Conservation (phyloP, 2,888 invertebrate genomes). For the Tenthredo notha region DNA sequence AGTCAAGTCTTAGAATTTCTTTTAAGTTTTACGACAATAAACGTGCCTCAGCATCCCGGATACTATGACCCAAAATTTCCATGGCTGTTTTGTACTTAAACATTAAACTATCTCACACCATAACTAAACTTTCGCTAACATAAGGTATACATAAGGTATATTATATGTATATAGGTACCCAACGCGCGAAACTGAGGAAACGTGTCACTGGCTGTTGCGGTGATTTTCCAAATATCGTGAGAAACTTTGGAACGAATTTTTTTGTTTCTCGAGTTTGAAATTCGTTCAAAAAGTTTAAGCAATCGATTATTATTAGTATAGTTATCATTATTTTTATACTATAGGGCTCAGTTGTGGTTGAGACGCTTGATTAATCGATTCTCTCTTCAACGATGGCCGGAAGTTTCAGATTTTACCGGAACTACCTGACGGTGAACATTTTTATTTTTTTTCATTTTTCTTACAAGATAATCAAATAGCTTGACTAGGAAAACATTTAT, state of each 20-base stretch:
- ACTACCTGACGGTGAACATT: slow-evolving; percentile 25
- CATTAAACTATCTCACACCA: slow-evolving; percentile 7
- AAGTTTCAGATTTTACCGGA: slow-evolving; percentile 36
- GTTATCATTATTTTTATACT: neutral
- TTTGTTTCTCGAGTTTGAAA: neutral
- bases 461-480: neutral
- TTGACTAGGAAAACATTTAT: neutral
- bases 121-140: slow-evolving; percentile 17
- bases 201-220: neutral
- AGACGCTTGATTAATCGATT: slow-evolving; percentile 27
- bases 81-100: neutral
- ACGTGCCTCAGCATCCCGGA: slow-evolving; percentile 28
- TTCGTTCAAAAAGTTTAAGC: neutral
- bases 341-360: neutral
- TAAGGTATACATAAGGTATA: neutral
- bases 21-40: slow-evolving; percentile 14
- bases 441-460: too few species aligned
- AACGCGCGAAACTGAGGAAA: neutral
- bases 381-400: neutral
- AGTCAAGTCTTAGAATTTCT: slow-evolving; percentile 12
- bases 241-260: neutral
- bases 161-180: neutral
- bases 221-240: neutral
- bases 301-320: slow-evolving; percentile 1
- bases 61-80: slow-evolving; percentile 18